Evolutionary conservation across 2,888 invertebrate genomes (phyloP), one percentile per base, ranked within the genome.

Genomic region (Thyatira batis): DNA sequence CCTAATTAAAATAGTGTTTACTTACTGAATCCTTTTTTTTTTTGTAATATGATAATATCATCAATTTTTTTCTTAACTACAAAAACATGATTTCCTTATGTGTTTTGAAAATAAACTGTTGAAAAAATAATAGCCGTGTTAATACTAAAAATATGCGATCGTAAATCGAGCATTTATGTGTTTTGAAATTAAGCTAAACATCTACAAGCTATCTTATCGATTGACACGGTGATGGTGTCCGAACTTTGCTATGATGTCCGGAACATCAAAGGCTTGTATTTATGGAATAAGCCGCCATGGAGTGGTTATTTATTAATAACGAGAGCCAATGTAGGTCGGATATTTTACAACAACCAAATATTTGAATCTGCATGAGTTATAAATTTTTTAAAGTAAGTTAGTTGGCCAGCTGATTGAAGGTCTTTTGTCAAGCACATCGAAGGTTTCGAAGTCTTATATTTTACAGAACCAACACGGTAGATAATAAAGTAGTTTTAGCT

Each of bases 231-330:
- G 20, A 28, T 23, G 27, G 17, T 27, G 46, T 46, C 17, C 25
- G 46, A 46, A 46, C 27, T 25, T 27, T 48, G 17, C 27, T 27
- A 48, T 48, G 27, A 48, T 25, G 43, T 44, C 43, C 44, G 27
- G 23, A 45, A 54, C 54, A 48, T 54, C 54, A 50, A 54, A 54
- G 39, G 33, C 25, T 48, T 25, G 17, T 48, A 27, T 48, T 27
- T 48, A 11, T 9, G 20, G 27, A 20, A 6, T 25, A 25, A 46
- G n/a, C 28, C 9, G 9, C 25, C 11, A 21, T 48, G 13, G 5
- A 27, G 27, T 27, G 27, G 27, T 9, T 48, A 27, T 17, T 17
- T 48, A 39, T 39, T 33, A 13, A 2, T 17, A 39, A 39, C 39
- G 39, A 39, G 17, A 39, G 6, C 17, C 13, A 17, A 17, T 39